phyloP scores from a whole-genome alignment of 2,797 vertebrate species.

The Carcharodon carcharias region DNA sequence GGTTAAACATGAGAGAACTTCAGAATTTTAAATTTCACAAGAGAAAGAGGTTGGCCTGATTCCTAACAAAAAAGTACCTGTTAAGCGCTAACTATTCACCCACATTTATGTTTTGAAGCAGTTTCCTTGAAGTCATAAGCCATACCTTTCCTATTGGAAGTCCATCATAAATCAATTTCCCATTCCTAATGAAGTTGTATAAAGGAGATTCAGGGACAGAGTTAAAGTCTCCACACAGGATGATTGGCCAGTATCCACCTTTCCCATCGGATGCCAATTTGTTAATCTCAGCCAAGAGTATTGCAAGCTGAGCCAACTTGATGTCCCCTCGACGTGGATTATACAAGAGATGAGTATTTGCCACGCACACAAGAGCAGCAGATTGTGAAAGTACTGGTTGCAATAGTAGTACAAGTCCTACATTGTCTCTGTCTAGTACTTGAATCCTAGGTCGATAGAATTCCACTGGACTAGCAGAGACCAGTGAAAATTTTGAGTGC shows the following conservation, averaged over 20 bases:
- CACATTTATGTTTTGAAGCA: not conserved
- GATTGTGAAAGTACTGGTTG: slow-evolving; percentile 52
- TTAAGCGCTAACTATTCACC: not conserved
- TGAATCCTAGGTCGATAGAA: slow-evolving; percentile 72
- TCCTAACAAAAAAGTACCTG: not conserved
- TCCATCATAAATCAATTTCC: slow-evolving; percentile 72
- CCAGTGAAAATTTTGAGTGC: slow-evolving; percentile 71
- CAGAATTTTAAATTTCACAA: not conserved
- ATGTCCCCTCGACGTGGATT: slow-evolving; percentile 90
- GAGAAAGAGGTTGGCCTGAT: not conserved
- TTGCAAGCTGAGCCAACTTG: slow-evolving; percentile 85
- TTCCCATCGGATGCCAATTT: slow-evolving; percentile 62
- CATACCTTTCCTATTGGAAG: slow-evolving; percentile 74
- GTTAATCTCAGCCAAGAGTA: slow-evolving; percentile 83
- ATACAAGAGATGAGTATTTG: slow-evolving; percentile 90
- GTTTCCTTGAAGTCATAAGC: not conserved
- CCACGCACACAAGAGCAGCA: slow-evolving; percentile 64
- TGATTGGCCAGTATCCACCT: slow-evolving; percentile 64
- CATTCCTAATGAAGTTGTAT: slow-evolving; percentile 78
- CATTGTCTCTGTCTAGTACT: slow-evolving; percentile 86
- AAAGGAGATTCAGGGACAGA: slow-evolving; percentile 83
- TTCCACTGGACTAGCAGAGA: slow-evolving; percentile 77
- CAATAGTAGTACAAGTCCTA: slow-evolving; percentile 80
- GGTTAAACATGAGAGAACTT: not conserved
- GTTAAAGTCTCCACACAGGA: slow-evolving; percentile 94